Evolutionary conservation across 2,797 vertebrate species (phyloP).

Genomic region (Anabas testudineus): DNA sequence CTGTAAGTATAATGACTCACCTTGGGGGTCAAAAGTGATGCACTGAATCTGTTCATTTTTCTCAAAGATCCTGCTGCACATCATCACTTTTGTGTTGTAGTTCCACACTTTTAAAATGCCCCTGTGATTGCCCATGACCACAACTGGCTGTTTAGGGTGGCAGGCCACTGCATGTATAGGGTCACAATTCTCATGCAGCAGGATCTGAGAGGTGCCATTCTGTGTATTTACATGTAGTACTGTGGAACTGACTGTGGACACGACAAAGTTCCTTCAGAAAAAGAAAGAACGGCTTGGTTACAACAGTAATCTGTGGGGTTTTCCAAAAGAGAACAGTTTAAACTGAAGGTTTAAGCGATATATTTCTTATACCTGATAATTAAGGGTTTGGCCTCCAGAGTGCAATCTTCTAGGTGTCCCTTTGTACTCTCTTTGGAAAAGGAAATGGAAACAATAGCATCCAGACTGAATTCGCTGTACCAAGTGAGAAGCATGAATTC

Average conservation of each 20-base stretch:
- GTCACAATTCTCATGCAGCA: conserved; percentile 83
- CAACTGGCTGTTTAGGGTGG: conserved; percentile 84
- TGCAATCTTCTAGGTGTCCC: conserved; percentile 65
- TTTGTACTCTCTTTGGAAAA: conserved; percentile 82
- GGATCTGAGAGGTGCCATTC: conserved; percentile 69
- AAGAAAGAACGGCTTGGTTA: conserved; percentile 15
- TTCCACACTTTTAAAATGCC: conserved; percentile 92
- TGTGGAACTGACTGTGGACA: conserved; percentile 85
- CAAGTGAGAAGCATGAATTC: conserved; percentile 80
- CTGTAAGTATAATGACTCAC: conserved; percentile 70
- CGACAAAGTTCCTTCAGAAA: conserved; percentile 89
- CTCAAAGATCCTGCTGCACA: conserved; percentile 85
- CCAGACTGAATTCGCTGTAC: conserved; percentile 83
- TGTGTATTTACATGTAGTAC: conserved; percentile 85
- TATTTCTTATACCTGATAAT: conserved; percentile 81
- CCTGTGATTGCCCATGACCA: conserved; percentile 86
- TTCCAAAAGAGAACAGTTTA: conserved; percentile 10
- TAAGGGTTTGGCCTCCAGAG: conserved; percentile 67
- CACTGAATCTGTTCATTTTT: conserved; percentile 84
- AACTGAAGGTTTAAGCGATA: background rate
- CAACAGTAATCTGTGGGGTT: background rate
- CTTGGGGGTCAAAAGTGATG: conserved; percentile 89
- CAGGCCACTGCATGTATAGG: conserved; percentile 88
- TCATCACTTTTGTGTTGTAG: conserved; percentile 78
- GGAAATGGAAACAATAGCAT: conserved; percentile 88